Evolutionary conservation across 2,888 invertebrate genomes (phyloP).

Genomic region (Malacosoma neustria): DNA sequence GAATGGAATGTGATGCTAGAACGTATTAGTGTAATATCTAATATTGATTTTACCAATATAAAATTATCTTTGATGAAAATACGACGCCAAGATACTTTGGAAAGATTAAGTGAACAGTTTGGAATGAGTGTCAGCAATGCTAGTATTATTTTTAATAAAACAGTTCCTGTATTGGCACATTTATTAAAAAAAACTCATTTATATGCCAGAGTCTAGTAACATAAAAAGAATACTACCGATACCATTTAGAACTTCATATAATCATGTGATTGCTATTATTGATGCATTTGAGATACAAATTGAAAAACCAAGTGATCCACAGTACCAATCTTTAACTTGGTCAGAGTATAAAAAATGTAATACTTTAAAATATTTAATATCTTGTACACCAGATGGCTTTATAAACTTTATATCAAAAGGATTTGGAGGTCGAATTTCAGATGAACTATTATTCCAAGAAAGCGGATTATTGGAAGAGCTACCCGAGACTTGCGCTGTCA

Average conservation of each 20-base stretch:
- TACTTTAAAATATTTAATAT: constrained; percentile 8
- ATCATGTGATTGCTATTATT: no score
- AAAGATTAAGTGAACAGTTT: constrained; percentile 20
- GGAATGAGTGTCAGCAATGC: constrained; percentile 8
- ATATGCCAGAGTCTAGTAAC: constrained; percentile 5
- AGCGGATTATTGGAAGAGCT: not conserved
- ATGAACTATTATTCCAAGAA: constrained; percentile 1
- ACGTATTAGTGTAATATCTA: no score
- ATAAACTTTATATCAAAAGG: constrained; percentile 8
- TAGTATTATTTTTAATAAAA: constrained; percentile 12
- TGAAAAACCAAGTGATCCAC: constrained; percentile 1
- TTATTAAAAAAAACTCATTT: constrained; percentile 16
- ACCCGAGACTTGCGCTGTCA: no score
- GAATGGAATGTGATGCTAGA: no score
- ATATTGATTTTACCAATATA: no score
- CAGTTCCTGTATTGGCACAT: constrained; percentile 15
- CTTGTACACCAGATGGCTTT: constrained; percentile 6
- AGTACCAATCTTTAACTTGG: constrained; percentile 9
- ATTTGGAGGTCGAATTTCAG: constrained; percentile 3
- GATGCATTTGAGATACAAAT: no score
- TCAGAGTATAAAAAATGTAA: constrained; percentile 10
- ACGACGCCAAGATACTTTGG: constrained; percentile 14
- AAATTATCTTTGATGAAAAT: constrained; percentile 15
- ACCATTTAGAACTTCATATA: constrained; percentile 22
- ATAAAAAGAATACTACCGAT: constrained; percentile 16